Evolutionary conservation across 2,797 vertebrate species (phyloP).

Genomic region (Tragelaphus eurycerus): DNA sequence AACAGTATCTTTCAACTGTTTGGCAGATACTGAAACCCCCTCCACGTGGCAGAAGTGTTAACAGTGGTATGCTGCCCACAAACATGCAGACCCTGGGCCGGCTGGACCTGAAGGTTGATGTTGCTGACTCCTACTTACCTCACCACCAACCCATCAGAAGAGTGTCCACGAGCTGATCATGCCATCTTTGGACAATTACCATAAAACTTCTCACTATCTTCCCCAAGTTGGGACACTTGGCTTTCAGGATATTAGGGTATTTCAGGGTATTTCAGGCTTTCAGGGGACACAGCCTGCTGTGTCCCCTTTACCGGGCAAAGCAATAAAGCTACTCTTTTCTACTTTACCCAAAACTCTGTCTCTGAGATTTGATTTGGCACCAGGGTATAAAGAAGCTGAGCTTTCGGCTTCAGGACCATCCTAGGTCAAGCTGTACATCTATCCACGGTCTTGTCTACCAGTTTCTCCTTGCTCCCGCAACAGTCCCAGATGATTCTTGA

Average conservation of each 20-base stretch:
- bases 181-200: not conserved
- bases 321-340: not conserved
- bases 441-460: not conserved
- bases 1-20: not conserved
- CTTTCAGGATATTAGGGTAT: not conserved
- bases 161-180: not conserved
- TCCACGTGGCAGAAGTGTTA: not conserved
- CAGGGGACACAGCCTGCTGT: not conserved
- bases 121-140: not conserved
- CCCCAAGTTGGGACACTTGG: not conserved
- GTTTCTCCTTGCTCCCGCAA: not conserved
- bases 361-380: not conserved
- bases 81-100: not conserved
- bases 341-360: not conserved
- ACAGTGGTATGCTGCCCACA: not conserved
- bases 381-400: not conserved
- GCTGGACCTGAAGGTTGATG: not conserved
- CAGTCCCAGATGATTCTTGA: not conserved
- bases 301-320: not conserved
- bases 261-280: not conserved
- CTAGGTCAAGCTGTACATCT: accelerated
- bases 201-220: not conserved
- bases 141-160: not conserved
- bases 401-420: not conserved
- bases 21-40: not conserved